Base-by-base conservation (phyloP, 2,888 invertebrate genomes). In the Hirtodrosophila histrioides region DNA sequence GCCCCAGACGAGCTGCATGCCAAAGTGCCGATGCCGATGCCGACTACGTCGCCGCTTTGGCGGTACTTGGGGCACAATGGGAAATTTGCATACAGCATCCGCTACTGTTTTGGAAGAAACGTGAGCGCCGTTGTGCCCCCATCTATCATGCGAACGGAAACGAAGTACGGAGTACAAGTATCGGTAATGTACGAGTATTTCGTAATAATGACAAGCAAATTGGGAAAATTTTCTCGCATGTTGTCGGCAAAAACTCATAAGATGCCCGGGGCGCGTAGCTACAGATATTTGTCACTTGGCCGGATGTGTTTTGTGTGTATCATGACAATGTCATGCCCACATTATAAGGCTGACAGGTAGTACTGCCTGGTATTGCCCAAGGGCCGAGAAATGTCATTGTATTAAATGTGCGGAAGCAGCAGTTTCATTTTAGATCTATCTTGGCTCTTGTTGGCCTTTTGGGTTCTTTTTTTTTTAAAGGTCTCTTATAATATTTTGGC, bases 31-130 rank as follows among this genome's bases (percentile, higher is more conserved):
- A 31, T 24, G 45, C 39, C 53, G 53, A 53, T 53, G 4, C 27
- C 27, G 6, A 27, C 6, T 27, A 1, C 4, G 83, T 54, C 37
- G 60, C 64, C 41, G 67, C 88, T 86, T 85, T 86, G 85, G 69
- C 85, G 85, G 85, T 81, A 74, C 75, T 80, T 68, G 63, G 57
- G 24, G 6, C 50, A 80, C 69, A 86, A 81, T 86, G 74, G 58
- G 17, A 62, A 68, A 86, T 86, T 88, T 81, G 86, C 88, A 88
- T 88, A 85, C 84, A 88, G 88, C 85, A 85, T 85, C 85, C 85
- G 88, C 85, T 85, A 88, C 85, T 88, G 85, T 86, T 71, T 78
- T 55, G 49, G 43, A 27, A 31, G 45, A 45, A 58, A 85, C 87
- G 87, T 87, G 87, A 85, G 81, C 72, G 65, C 72, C 63, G 23